Evolutionary conservation across 2,888 invertebrate genomes (phyloP), one percentile per base, ranked within the genome.

Genomic region (Agriopis leucophaearia): DNA sequence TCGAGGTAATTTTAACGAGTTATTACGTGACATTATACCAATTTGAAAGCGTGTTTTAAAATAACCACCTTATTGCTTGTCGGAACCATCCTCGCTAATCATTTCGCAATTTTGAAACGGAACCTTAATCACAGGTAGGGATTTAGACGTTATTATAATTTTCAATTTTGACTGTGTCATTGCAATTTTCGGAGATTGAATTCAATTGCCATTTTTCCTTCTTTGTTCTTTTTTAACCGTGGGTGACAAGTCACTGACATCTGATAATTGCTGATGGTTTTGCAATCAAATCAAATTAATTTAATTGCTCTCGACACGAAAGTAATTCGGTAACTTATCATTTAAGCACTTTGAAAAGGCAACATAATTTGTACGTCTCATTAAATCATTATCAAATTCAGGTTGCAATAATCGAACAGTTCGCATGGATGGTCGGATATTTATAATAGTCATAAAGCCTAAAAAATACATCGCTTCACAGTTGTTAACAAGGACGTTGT

Each of bases 401-500:
- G 45, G 47, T 62, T 48, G 57, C 35, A 35, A 61, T 55, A 66
- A 69, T 74, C 68, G 64, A 69, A 65, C 57, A 67, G 38, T 59
- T 70, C 55, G 50, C 63, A 71, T 67, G 61, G 9, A 59, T 55
- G 15, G 15, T 48, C 40, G 7, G 40, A 56, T 73, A 72, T 65
- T 74, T 69, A 62, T 66, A 75, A 69, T 69, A 64, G 64, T 64
- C 13, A 56, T 64, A 69, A 64, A 60, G 52, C 18, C 18, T 73
- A 75, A 75, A 76, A 76, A 75, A 55, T 78, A 71, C 78, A 78
- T 73, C 71, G 69, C 38, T 60, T 54, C 74, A 73, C 76, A 78
- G 74, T 81, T 79, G 84, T 84, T 90, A 90, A 91, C 89, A 87
- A 90, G 89, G 86, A 84, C 84, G 81, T 80, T 81, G 76, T 85